Evolutionary conservation across 2,888 invertebrate species (phyloP), one percentile per base, ranked within the genome.

Genomic region (Lochmaea crataegi): DNA sequence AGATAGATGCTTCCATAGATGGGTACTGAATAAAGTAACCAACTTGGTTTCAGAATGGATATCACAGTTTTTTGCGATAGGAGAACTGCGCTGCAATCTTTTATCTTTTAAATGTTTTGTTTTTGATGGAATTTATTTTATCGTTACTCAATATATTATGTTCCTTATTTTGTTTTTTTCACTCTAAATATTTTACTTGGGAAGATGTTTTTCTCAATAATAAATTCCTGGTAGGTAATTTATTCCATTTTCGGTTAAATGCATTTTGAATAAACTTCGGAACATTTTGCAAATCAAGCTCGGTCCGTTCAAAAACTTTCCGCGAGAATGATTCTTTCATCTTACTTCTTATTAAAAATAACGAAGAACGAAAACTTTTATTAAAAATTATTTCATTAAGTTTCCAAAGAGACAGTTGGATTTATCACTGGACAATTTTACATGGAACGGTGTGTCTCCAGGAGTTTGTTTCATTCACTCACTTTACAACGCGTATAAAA

Each of bases 401-500:
- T 68, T 61, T 48, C 2, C 60, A 26, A 18, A 32, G n/a, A 45
- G 68, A 68, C 68, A 60, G 68, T 68, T 48, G 68, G 51, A 68
- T 68, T 68, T 68, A 68, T 68, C 68, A 68, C 68, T 68, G 68
- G 60, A 68, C 68, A 68, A 67, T 67, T 66, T 63, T 64, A 68
- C 72, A 67, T 56, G 67, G 63, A 64, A 61, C 67, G 63, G 57
- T 65, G 73, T 68, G 73, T 68, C 68, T 69, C 65, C 61, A 60
- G 65, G 69, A 73, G 66, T 70, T 66, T 67, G 69, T 68, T 67
- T 63, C 73, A 67, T 73, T 73, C 70, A 65, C 57, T 73, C 70
- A 65, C 66, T 57, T 68, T 57, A 73, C 70, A 63, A 56, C 66
- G 61, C 66, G 73, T 70, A 73, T 73, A 70, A 73, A 73, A 73